A percentile compares a stretch with the other conserved stretches of the same genome.
Conservation (phyloP, 2,797 vertebrate species). For the Characodon lateralis region DNA sequence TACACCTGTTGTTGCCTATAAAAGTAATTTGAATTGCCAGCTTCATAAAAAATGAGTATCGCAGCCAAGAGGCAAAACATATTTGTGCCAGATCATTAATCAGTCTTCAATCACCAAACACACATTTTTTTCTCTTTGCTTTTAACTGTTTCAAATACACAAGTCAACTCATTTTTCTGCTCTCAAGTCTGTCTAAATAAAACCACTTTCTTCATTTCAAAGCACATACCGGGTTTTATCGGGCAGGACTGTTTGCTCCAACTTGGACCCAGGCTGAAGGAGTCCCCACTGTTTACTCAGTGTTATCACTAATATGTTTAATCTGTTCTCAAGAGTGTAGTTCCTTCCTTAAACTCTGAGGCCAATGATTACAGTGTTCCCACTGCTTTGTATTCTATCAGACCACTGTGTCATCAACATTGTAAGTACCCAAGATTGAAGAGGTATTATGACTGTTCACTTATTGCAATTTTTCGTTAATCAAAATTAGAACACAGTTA, state of each 20-base stretch:
- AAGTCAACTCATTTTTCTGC: not conserved
- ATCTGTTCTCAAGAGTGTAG: not conserved
- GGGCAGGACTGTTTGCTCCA: not conserved
- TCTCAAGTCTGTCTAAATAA: no score
- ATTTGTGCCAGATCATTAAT: not conserved
- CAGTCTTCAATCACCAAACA: not conserved
- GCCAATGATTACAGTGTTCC: constrained; percentile 3
- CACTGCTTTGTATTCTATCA: constrained; percentile 5
- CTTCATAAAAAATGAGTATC: not conserved
- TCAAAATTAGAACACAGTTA: not conserved
- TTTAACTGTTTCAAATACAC: not conserved
- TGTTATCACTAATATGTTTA: constrained; percentile 4
- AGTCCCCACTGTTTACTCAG: constrained; percentile 1
- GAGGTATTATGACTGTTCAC: not conserved
- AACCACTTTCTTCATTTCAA: not conserved
- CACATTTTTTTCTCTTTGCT: not conserved
- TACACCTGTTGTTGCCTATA: not conserved
- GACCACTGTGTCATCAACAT: constrained; percentile 15
- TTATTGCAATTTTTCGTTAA: not conserved
- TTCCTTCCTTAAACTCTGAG: constrained; percentile 12
- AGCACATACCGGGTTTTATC: not conserved
- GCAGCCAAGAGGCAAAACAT: not conserved
- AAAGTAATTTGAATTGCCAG: not conserved
- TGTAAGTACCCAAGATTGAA: constrained; percentile 1
- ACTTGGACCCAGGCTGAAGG: not conserved